A percentile compares a stretch with the other conserved stretches of the same genome.
These are phyloP conservation scores for Equus quagga DNA, from an alignment of 2,113 vertebrate genomes.

Conservation along the genomic window DNA sequence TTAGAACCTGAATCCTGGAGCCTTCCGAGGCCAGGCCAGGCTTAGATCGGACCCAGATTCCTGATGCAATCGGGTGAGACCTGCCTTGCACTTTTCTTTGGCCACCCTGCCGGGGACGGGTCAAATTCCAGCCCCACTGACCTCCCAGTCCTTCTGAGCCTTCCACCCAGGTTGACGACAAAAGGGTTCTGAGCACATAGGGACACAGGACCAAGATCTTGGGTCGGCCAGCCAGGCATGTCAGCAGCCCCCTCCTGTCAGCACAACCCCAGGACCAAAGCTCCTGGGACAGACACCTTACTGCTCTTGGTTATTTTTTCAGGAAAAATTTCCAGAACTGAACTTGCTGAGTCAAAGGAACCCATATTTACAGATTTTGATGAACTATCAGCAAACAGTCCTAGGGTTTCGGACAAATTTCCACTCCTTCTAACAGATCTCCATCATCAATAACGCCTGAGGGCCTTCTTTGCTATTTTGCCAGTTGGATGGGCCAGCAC, in stretches of 20 bases:
- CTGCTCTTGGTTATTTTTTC: not conserved
- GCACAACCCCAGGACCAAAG: not conserved
- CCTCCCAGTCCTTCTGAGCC: not conserved
- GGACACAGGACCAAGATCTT: not conserved
- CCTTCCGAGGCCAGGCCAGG: not conserved
- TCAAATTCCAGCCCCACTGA: not conserved
- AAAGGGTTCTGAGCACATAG: not conserved
- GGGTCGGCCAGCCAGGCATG: not conserved
- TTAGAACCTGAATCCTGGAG: not conserved
- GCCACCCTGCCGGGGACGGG: not conserved
- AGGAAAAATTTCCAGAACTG: not conserved
- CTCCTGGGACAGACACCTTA: not conserved
- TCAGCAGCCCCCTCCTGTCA: not conserved
- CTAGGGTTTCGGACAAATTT: not conserved
- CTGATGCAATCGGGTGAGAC: not conserved
- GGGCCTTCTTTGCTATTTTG: not conserved
- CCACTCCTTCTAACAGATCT: not conserved
- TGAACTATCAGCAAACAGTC: not conserved
- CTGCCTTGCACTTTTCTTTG: not conserved
- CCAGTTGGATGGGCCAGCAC: not conserved
- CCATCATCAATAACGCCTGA: not conserved
- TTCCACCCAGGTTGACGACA: not conserved
- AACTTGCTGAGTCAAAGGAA: slow-evolving; percentile 18
- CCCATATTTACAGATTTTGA: not conserved
- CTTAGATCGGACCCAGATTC: not conserved